Base-by-base conservation (phyloP, 2,888 invertebrate species). In the Monopis laevigella region DNA sequence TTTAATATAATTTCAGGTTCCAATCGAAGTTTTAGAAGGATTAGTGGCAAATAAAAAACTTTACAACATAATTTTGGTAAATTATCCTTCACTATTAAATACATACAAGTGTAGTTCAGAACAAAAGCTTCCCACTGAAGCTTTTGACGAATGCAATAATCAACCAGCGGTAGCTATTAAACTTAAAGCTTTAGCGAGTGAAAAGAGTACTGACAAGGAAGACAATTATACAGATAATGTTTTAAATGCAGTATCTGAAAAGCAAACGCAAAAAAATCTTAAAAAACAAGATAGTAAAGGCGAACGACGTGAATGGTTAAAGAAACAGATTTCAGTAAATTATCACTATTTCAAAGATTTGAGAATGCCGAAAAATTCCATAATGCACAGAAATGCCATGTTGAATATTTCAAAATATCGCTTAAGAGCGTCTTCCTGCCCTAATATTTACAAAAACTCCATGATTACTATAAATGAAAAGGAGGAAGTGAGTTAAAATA, bases 391-490 rank as follows among this genome's bases (percentile, higher is more conserved):
- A 35, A 92, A 92, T 30, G 93, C 93, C 3, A 89, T 93, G 80
- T 69, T 94, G 43, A 93, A 91, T 62, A 88, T 90, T 43, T 88
- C 89, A 54, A 86, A 90, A 48, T 94, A 94, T 65, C 84, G 88
- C 41, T 69, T 94, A 44, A 84, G 90, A 46, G 93, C 95, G 1
- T 93, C 92, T 2, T 95, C 95, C 32, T 96, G 96, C 63, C 96
- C 96, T 0, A 90, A 96, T 68, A 93, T 96, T 54, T 93, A 88
- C 59, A 85, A 90, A 52, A 92, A 92, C 60, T 93, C 92, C n/a
- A 92, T 93, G 90, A 89, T 90, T 36, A 90, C 92, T 2, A 85
- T 93, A 40, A 86, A 88, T 36, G 88, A 88, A 50, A 88, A 90
- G 55, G 86, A 86, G 55, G 90, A 91, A 83, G 92, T 92, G 67